Conservation (phyloP, 1,140 invertebrate genomes). For the Phymastichus coffea region DNA sequence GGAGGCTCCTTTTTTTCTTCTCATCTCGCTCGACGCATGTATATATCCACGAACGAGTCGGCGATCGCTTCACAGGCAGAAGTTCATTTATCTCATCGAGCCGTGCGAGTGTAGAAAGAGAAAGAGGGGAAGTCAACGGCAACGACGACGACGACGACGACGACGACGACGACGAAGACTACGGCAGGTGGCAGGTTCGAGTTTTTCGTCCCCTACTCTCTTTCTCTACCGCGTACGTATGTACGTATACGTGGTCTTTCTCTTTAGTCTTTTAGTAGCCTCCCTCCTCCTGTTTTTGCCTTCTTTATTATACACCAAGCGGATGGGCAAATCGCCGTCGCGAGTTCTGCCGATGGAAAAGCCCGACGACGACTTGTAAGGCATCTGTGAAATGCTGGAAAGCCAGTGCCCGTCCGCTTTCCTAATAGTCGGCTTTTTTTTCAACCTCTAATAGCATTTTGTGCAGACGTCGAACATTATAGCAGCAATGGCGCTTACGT, state of each 20-base stretch:
- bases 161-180: no score
- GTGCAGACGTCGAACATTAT: no score
- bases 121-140: neutral
- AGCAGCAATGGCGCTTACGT: no score
- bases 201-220: constrained; percentile 13
- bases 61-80: neutral
- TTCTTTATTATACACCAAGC: constrained; percentile 13
- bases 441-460: no score
- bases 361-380: no score
- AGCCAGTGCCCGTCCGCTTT: constrained; percentile 14
- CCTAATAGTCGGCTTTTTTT: no score
- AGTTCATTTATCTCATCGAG: constrained; percentile 25
- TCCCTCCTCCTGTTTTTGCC: neutral
- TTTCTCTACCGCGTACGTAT: neutral
- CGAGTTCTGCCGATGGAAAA: neutral
- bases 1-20: constrained; percentile 15
- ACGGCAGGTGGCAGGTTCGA: constrained; percentile 28
- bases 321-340: neutral
- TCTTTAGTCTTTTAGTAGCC: neutral
- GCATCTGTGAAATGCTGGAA: constrained; percentile 12
- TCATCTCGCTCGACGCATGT: neutral
- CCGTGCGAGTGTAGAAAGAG: neutral
- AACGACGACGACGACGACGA: no score
- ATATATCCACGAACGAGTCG: neutral
- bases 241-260: neutral